phyloP scores from a whole-genome alignment of 2,888 invertebrate genomes.

The Theodoxus fluviatilis region DNA sequence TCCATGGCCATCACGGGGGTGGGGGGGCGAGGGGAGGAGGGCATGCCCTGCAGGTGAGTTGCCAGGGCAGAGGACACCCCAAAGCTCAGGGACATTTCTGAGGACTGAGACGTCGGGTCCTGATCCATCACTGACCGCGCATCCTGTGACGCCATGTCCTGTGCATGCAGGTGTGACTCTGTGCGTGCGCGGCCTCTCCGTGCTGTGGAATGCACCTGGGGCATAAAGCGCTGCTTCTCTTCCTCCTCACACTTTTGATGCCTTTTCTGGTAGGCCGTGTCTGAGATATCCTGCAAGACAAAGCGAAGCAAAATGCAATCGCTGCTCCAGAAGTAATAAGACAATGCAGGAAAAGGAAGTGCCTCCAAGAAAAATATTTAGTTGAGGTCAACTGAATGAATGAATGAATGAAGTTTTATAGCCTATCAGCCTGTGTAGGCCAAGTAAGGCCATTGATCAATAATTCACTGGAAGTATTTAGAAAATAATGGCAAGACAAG shows the following conservation, averaged over 20 bases:
- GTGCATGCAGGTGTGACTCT: conserved; percentile 5
- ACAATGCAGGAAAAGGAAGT: too few relatives aligned
- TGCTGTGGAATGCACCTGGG: conserved; percentile 48
- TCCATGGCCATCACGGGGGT: conserved; percentile 18
- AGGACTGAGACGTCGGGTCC: background rate
- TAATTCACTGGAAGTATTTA: too few relatives aligned
- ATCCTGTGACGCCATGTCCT: conserved; percentile 18
- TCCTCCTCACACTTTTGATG: conserved; percentile 82
- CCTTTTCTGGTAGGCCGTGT: conserved; percentile 75
- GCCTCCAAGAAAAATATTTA: too few relatives aligned
- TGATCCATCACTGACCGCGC: background rate
- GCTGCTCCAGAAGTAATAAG: too few relatives aligned
- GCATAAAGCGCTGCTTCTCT: conserved; percentile 73
- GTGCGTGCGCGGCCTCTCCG: conserved; percentile 44
- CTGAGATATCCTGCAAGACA: conserved; percentile 80
- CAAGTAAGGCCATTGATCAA: too few relatives aligned
- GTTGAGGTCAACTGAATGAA: too few relatives aligned
- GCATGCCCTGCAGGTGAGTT: background rate
- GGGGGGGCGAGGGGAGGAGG: conserved; percentile 8
- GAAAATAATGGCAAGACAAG: too few relatives aligned
- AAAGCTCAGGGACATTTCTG: background rate
- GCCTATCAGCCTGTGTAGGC: too few relatives aligned
- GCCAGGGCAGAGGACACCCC: background rate
- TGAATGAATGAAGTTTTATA: too few relatives aligned
- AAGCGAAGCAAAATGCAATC: conserved; percentile 18